These are phyloP conservation scores for Syrista parreyssii DNA, from an alignment of 2,888 invertebrate species.

Conservation along the genomic window DNA sequence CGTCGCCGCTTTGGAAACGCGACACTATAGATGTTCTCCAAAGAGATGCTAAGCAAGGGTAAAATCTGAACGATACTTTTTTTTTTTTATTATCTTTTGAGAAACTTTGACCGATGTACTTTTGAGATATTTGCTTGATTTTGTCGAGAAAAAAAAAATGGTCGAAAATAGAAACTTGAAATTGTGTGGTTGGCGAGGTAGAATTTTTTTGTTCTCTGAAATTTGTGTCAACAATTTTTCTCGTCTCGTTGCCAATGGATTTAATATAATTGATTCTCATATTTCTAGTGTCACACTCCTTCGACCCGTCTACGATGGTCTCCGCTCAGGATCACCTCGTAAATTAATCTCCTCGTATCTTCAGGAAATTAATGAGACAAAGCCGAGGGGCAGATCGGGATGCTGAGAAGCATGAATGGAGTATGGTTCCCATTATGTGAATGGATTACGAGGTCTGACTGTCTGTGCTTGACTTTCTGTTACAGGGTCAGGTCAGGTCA, in stretches of 20 bases:
- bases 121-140: background rate
- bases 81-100: background rate
- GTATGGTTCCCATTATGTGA: constrained; percentile 41
- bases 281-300: background rate
- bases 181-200: too few species aligned
- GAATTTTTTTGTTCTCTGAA: background rate
- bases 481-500: constrained; percentile 38
- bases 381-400: constrained; percentile 10
- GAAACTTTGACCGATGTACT: background rate
- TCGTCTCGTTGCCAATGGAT: background rate
- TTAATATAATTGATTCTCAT: background rate
- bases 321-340: background rate
- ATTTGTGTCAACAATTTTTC: background rate
- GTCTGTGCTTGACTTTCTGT: constrained; percentile 30
- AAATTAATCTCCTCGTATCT: constrained; percentile 25
- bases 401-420: constrained; percentile 42
- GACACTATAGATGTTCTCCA: background rate
- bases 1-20: background rate
- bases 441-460: constrained; percentile 31
- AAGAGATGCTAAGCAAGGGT: background rate
- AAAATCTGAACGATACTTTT: background rate
- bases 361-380: constrained; percentile 24
- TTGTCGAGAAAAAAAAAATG: background rate
- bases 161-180: background rate
- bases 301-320: background rate